Evolutionary conservation across 2,888 invertebrate genomes (phyloP).

Genomic region (Lepidonotus clava): DNA sequence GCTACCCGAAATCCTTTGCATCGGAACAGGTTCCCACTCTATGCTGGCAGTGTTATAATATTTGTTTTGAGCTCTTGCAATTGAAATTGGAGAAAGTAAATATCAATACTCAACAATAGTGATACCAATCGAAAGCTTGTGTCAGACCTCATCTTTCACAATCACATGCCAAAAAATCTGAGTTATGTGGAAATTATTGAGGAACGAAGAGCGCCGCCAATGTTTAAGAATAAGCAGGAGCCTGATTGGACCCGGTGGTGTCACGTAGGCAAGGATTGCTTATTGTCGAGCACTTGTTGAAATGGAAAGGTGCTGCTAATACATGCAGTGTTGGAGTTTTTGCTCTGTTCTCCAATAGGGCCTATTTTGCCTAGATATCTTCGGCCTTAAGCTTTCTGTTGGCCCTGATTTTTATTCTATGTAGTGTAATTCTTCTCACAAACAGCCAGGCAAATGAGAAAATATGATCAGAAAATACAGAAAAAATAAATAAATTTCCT

Average conservation of each 20-base stretch:
- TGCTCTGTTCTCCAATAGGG: too few species aligned
- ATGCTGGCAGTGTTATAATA: neutral
- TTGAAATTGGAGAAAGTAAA: neutral
- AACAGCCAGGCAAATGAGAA: too few species aligned
- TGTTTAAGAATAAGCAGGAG: neutral
- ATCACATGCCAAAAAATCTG: too few species aligned
- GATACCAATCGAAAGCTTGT: neutral
- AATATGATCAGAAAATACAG: too few species aligned
- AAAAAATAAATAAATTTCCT: too few species aligned
- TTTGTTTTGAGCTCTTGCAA: neutral
- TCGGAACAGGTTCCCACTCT: neutral
- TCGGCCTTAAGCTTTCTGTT: too few species aligned
- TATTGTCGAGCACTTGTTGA: neutral
- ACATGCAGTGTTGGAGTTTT: neutral
- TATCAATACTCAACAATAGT: neutral
- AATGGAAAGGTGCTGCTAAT: neutral
- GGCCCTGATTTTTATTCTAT: too few species aligned
- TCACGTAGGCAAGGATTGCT: neutral
- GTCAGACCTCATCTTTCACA: neutral
- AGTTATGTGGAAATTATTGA: too few species aligned
- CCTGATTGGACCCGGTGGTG: neutral
- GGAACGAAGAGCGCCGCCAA: neutral
- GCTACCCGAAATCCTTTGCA: neutral
- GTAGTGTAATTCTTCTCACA: too few species aligned
- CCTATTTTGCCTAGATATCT: too few species aligned